Evolutionary conservation across 2,888 invertebrate genomes (phyloP).

Genomic region (Chromoteleia sp.): DNA sequence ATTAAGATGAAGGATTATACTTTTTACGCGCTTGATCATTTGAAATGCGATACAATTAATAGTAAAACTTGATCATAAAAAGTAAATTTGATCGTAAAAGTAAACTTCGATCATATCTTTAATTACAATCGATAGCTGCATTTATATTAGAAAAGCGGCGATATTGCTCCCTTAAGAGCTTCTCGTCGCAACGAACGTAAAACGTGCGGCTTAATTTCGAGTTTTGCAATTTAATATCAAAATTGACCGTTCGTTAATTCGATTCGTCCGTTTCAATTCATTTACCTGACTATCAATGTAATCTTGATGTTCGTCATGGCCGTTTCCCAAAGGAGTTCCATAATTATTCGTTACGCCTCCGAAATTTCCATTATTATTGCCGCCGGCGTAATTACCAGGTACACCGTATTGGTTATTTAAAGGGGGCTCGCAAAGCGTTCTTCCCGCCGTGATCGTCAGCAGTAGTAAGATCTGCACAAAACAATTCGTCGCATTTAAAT

Average conservation of each 20-base stretch:
- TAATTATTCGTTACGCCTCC: slow-evolving; percentile 79
- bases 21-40: too few species aligned
- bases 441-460: slow-evolving; percentile 75
- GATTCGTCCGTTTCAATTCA: slow-evolving; percentile 33
- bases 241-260: slow-evolving; percentile 1
- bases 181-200: too few species aligned
- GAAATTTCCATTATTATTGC: slow-evolving; percentile 71
- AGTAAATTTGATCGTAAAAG: too few species aligned
- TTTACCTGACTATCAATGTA: slow-evolving; percentile 82
- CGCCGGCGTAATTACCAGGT: slow-evolving; percentile 80
- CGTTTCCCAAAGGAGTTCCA: slow-evolving; percentile 76
- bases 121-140: too few species aligned
- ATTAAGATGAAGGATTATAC: too few species aligned
- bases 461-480: slow-evolving; percentile 73
- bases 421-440: slow-evolving; percentile 77
- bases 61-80: too few species aligned
- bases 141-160: too few species aligned
- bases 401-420: slow-evolving; percentile 82
- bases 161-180: too few species aligned
- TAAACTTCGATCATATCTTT: too few species aligned
- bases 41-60: too few species aligned
- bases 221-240: background rate
- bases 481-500: slow-evolving; percentile 38
- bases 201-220: too few species aligned
- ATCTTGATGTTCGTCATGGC: slow-evolving; percentile 81